These are phyloP conservation scores for Noctilio leporinus DNA, from an alignment of 2,113 vertebrate species.

Conservation along the genomic window DNA sequence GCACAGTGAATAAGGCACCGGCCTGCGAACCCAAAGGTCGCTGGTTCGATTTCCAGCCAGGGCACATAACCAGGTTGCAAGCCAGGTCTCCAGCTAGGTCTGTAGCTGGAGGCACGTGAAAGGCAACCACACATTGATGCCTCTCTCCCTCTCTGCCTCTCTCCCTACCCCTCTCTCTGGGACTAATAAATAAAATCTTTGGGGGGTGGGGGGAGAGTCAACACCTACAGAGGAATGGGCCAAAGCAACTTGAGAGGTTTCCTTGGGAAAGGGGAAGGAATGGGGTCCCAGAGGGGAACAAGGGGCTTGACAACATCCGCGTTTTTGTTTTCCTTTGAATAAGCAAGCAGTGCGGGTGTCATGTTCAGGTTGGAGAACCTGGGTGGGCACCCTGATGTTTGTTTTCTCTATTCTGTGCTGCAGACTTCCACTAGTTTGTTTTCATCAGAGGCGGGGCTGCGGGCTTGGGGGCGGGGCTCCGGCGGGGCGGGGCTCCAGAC, in stretches of 20 bases:
- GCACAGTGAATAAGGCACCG: too few relatives aligned
- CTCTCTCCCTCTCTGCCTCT: too few relatives aligned
- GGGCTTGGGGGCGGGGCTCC: neutral
- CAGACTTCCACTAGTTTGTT: neutral
- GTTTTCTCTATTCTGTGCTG: neutral
- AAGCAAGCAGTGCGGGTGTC: conserved; percentile 10
- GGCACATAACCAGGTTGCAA: too few relatives aligned
- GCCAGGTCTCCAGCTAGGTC: too few relatives aligned
- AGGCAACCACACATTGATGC: too few relatives aligned
- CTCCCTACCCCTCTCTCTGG: too few relatives aligned
- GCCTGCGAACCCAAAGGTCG: too few relatives aligned
- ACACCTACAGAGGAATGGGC: neutral
- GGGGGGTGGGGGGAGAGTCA: too few relatives aligned
- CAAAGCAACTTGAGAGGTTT: neutral
- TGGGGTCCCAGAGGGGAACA: neutral
- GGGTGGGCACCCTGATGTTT: neutral
- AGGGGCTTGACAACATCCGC: neutral
- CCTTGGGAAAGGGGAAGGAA: neutral
- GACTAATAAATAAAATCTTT: too few relatives aligned
- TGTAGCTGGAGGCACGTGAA: too few relatives aligned
- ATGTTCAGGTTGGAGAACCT: neutral
- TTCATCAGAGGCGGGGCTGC: neutral
- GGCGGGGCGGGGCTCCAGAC: neutral
- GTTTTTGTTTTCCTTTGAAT: neutral
- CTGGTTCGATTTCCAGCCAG: too few relatives aligned